phyloP scores from a whole-genome alignment of 2,888 invertebrate genomes.

The Agrotis puta region DNA sequence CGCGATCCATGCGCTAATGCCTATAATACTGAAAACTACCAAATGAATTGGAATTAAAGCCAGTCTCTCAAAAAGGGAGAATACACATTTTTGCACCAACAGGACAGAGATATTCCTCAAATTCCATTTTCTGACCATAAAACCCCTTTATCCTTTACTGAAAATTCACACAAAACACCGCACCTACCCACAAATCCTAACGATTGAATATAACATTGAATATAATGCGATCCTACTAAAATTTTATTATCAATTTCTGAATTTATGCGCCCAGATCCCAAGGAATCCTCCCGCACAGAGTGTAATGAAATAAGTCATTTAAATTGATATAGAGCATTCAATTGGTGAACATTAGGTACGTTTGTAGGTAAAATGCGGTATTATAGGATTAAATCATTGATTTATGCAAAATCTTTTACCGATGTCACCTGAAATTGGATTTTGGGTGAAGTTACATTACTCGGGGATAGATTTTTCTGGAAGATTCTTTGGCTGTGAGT shows the following conservation, averaged over 20 bases:
- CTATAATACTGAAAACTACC: too few relatives aligned
- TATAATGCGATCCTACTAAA: constrained; percentile 81
- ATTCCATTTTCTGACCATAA: background rate
- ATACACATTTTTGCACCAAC: background rate
- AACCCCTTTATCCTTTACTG: constrained; percentile 13
- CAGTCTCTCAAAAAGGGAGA: background rate
- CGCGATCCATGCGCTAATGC: too few relatives aligned
- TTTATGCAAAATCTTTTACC: constrained; percentile 81
- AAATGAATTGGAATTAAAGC: too few relatives aligned
- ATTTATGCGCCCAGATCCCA: constrained; percentile 84
- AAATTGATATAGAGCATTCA: constrained; percentile 89
- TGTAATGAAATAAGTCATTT: constrained; percentile 90
- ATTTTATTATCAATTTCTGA: constrained; percentile 88
- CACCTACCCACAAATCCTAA: constrained; percentile 36
- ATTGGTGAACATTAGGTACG: constrained; percentile 86
- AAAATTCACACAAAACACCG: constrained; percentile 25
- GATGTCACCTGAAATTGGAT: constrained; percentile 53
- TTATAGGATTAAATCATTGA: constrained; percentile 90
- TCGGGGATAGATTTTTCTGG: constrained; percentile 46
- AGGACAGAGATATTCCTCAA: background rate
- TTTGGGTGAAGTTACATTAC: constrained; percentile 51
- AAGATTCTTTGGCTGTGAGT: constrained; percentile 20
- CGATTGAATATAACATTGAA: constrained; percentile 60
- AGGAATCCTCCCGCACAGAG: constrained; percentile 75
- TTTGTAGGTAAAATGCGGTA: constrained; percentile 84